Base-by-base conservation (phyloP, 2,797 vertebrate genomes). In the Cyprinodon diabolis region DNA sequence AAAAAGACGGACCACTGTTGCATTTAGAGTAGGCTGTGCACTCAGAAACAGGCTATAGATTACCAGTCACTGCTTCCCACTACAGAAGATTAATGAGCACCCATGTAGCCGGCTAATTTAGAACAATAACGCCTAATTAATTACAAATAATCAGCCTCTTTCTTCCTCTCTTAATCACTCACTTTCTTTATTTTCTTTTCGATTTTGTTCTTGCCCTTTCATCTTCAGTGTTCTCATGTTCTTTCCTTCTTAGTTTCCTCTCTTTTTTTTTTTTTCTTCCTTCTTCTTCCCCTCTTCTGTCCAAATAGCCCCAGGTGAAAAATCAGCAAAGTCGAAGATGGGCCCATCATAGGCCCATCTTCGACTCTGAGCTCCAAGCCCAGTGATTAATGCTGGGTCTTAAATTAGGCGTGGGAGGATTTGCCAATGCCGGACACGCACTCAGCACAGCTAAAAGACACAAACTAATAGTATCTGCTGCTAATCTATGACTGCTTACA, bases 41-140 rank as follows among this genome's bases (percentile, higher is more conserved):
- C 94, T 93, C 89, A 94, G 93, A 93, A 94, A 94, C 91, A 91
- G 91, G 92, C 92, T 97, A 99, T 98, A 90, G 97, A 99, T 99
- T 99, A 98, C 88, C 96, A 94, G 95, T 98, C 97, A 96, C 91
- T 93, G 95, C 92, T 89, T 73, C 90, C 90, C 87, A 82, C 91
- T 89, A 87, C 84, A 69, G 94, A 97, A 97, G 97, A 99, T 98
- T 97, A 97, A 98, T 96, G 96, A 94, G 94, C 95, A 89, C 85
- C 92, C 95, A 93, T 97, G 96, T 96, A 96, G 95, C 94, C 90
- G 93, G 91, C 96, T 97, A 97, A 98, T 99, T 98, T 98, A 96
- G 96, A 96, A 97, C 96, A 97, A 96, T 98, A 97, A 96, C 94
- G 95, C 86, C 94, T 96, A 97, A 98, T 98, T 97, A 97, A 98